Base-by-base conservation (phyloP, 2,113 vertebrate genomes). In the Hyaena hyaena region DNA sequence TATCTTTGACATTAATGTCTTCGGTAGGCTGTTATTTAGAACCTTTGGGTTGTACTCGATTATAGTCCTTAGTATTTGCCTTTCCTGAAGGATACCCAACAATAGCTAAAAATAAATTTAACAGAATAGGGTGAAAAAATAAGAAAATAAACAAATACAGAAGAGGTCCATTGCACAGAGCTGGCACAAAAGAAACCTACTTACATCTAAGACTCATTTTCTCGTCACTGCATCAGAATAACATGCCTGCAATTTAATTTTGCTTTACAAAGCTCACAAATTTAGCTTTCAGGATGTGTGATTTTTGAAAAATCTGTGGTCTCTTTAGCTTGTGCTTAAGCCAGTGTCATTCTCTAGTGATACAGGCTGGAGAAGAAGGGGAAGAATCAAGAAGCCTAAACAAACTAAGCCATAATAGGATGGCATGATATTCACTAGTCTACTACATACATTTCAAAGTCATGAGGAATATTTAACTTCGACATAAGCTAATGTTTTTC, bases 71-170 rank as follows among this genome's bases (percentile, higher is more conserved):
- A 90, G 50, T 71, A 74, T 95, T 94, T 92, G n/a, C 61, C 74
- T 95, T 45, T 87, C 33, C 15, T 87, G 55, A 93, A 91, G 68
- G 79, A 90, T 91, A 61, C 6, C 23, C 58, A 83, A 26, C 35
- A 91, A 48, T 93, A 89, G 23, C 93, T 83, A 95, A 97, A 89
- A 94, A 66, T 96, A 89, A 61, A 90, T 68, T 96, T 95, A 77
- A 84, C 63, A 89, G 63, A 96, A 71, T 45, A 95, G 50, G 26
- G 85, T 96, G 24, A 96, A 93, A 96, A 74, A 73, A 7, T 71
- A 93, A 91, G 35, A 35, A 95, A 92, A 90, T 87, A 95, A 93
- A 39, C 45, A 66, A 74, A 77, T 84, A 84, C 7, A 0, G 94
- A 80, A 95, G 43, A 87, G 82, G 31, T 35, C 69, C 5, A 0